A percentile compares a stretch with the other conserved stretches of the same genome.
Conservation (phyloP, 2,888 invertebrate genomes). For the Tuberolachnus salignus region DNA sequence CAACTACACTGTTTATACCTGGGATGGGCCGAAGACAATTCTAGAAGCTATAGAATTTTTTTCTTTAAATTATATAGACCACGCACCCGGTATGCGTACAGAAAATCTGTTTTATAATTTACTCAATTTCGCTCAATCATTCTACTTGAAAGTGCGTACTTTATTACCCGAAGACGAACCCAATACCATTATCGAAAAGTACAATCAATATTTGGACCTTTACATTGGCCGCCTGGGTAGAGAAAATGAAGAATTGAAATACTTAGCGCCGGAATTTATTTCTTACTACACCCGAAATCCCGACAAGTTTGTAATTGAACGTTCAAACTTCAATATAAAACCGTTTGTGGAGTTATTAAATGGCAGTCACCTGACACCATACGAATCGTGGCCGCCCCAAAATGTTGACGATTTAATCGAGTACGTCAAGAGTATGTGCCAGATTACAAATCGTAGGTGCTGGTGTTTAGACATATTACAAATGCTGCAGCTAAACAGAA, state of each 20-base stretch:
- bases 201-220: constrained; percentile 20
- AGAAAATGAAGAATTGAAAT: not conserved
- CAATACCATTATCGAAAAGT: constrained; percentile 24
- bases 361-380: not conserved
- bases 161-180: constrained; percentile 10
- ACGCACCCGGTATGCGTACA: not conserved
- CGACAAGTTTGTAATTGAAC: not conserved
- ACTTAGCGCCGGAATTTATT: constrained; percentile 26
- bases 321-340: constrained; percentile 39
- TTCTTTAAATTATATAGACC: constrained; percentile 21
- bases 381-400: constrained; percentile 30
- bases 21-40: constrained; percentile 44
- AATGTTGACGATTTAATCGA: constrained; percentile 31
- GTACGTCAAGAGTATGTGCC: constrained; percentile 26
- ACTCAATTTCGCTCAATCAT: constrained; percentile 26
- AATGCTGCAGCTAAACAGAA: constrained; percentile 23
- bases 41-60: constrained; percentile 35
- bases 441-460: constrained; percentile 20
- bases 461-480: constrained; percentile 49
- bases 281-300: constrained; percentile 20
- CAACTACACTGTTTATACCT: not conserved
- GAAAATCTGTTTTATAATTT: constrained; percentile 45
- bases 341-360: constrained; percentile 18
- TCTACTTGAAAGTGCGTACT: constrained; percentile 17
- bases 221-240: constrained; percentile 23